A percentile compares a stretch with the other conserved stretches of the same genome.
phyloP scores from a whole-genome alignment of 2,888 invertebrate genomes.

The Danaus chrysippus region DNA sequence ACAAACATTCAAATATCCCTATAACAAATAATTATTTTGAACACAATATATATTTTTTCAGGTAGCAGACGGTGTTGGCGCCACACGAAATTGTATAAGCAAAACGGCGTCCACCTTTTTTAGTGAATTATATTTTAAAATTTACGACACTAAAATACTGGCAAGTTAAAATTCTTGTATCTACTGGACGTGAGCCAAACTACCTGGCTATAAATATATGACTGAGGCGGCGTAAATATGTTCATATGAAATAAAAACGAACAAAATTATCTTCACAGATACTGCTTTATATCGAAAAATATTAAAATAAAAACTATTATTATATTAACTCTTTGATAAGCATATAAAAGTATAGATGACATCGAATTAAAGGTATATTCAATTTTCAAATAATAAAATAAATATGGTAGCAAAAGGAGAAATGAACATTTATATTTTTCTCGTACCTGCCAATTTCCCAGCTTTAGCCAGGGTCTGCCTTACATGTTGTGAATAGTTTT shows the following conservation, averaged over 20 bases:
- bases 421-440: too few relatives aligned
- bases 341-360: too few relatives aligned
- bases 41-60: conserved; percentile 22
- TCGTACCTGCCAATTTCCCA: too few relatives aligned
- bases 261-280: too few relatives aligned
- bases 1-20: not conserved
- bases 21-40: conserved; percentile 7
- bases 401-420: too few relatives aligned
- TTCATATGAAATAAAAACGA: conserved; percentile 9
- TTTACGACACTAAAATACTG: conserved; percentile 68
- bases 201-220: conserved; percentile 75
- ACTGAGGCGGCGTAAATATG: conserved; percentile 30
- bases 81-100: conserved; percentile 32
- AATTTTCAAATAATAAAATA: too few relatives aligned
- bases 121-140: conserved; percentile 66
- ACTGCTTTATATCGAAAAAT: too few relatives aligned
- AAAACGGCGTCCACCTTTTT: conserved; percentile 52
- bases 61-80: conserved; percentile 21
- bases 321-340: too few relatives aligned
- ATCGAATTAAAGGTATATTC: too few relatives aligned
- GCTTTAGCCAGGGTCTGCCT: too few relatives aligned
- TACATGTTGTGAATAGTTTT: too few relatives aligned
- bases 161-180: conserved; percentile 72
- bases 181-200: conserved; percentile 69
- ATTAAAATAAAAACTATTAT: too few relatives aligned